Evolutionary conservation across 2,888 invertebrate species (phyloP).

Genomic region (Patella depressa): DNA sequence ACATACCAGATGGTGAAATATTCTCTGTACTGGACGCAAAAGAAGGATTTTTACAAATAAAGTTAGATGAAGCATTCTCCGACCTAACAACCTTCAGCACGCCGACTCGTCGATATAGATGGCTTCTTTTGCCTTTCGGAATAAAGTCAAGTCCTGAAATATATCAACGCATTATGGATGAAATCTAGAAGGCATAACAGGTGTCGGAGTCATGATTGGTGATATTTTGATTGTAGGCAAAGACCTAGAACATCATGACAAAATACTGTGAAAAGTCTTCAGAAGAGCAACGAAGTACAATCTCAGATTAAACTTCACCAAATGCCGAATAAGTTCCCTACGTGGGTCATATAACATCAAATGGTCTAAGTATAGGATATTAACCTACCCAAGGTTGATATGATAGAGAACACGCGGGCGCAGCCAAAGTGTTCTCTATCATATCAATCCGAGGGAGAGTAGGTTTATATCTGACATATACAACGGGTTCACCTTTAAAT

Average conservation of each 20-base stretch:
- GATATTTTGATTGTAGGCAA: conserved; percentile 40
- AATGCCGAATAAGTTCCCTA: conserved; percentile 29
- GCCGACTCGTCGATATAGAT: conserved; percentile 42
- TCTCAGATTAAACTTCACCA: conserved; percentile 39
- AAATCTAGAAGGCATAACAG: conserved; percentile 38
- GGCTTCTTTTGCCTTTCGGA: conserved; percentile 43
- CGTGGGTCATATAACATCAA: conserved; percentile 24
- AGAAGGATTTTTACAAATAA: conserved; percentile 44
- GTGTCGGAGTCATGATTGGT: conserved; percentile 41
- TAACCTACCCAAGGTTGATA: conserved; percentile 37
- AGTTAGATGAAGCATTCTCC: conserved; percentile 39
- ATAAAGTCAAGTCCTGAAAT: conserved; percentile 44
- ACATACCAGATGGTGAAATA: conserved; percentile 41
- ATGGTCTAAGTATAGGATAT: too few species aligned
- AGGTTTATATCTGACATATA: too few species aligned
- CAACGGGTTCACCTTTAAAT: too few species aligned
- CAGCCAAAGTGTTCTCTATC: too few species aligned
- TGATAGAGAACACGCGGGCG: conserved; percentile 37
- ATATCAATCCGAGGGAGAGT: too few species aligned
- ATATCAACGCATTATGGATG: conserved; percentile 42
- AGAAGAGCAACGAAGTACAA: conserved; percentile 37
- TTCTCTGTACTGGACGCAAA: conserved; percentile 48
- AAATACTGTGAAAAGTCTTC: conserved; percentile 34
- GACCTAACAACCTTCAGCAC: conserved; percentile 49
- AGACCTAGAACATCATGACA: conserved; percentile 36